Evolutionary conservation across 2,888 invertebrate genomes (phyloP), one percentile per base, ranked within the genome.

Genomic region (Thymelicus lineola): DNA sequence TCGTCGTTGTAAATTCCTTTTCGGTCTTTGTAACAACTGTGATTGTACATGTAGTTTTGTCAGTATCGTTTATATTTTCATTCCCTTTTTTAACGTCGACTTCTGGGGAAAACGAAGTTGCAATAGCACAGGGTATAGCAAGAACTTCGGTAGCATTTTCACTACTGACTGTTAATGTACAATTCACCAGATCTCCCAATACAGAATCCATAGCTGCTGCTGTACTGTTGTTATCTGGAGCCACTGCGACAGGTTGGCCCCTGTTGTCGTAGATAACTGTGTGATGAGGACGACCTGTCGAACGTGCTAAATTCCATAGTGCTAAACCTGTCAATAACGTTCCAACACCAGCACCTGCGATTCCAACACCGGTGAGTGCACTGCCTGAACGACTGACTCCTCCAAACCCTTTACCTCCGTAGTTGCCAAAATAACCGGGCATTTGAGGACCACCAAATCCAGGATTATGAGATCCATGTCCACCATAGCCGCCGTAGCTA

Each of bases 41-140:
- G 28, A 94, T 85, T 1, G 83, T 93, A 77, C 94, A 94, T 80
- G 92, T 92, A 2, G 93, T 93, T 60, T 82, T 87, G 74, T 92
- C 90, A 7, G 81, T 79, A 42, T 82, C 74, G 69, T 83, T 84
- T 50, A 85, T 81, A 53, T 79, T 80, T 57, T 77, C 75, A 68
- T 82, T 80, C 9, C 82, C 75, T 50, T 89, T 86, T 77, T 93
- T 91, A 6, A 91, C 84, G 72, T 91, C 86, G 55, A 92, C 88
- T 42, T 94, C 89, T 7, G 93, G 93, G 7, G 89, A 86, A 76
- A 94, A 94, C 0, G 94, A 94, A 35, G 94, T 91, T 60, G 94
- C 94, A 20, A 94, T 94, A 28, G 93, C 86, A 79, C 94, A 94
- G 10, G 94, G 94, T 78, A 94, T 94, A 4, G 88, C 90, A 28